phyloP scores from a whole-genome alignment of 2,113 vertebrate genomes.

The Triplophysa dalaica region DNA sequence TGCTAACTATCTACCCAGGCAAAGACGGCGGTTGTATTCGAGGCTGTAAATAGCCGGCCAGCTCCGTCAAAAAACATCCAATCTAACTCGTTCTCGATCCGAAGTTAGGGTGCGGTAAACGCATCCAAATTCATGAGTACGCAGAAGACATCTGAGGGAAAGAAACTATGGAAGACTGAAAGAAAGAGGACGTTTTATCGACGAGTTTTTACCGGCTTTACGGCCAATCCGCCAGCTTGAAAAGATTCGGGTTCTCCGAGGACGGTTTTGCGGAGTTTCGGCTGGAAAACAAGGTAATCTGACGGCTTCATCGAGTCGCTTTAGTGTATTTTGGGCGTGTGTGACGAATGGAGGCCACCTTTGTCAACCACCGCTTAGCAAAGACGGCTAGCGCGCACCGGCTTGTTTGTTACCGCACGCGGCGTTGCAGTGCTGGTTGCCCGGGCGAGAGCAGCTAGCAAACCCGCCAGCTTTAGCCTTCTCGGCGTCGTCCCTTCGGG shows the following conservation, averaged over 20 bases:
- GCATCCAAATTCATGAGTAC: slow-evolving; percentile 28
- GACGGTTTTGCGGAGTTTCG: slow-evolving; percentile 34
- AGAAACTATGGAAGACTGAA: slow-evolving; percentile 47
- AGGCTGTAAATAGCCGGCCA: slow-evolving; percentile 56
- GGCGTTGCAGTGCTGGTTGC: not conserved
- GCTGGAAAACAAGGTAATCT: slow-evolving; percentile 39
- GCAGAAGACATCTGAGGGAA: slow-evolving; percentile 32
- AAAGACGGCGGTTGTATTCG: slow-evolving; percentile 43
- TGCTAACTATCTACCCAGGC: slow-evolving; percentile 49
- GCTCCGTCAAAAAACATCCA: not conserved
- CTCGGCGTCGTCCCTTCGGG: not conserved
- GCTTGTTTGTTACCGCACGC: not conserved
- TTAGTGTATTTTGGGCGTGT: not conserved
- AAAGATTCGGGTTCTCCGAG: slow-evolving; percentile 25
- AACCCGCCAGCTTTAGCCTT: slow-evolving; percentile 30
- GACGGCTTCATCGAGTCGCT: not conserved
- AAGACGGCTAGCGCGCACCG: not conserved
- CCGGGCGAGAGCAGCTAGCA: slow-evolving; percentile 20
- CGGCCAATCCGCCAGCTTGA: slow-evolving; percentile 42
- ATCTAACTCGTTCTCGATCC: not conserved
- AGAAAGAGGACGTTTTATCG: slow-evolving; percentile 50
- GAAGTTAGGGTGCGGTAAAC: slow-evolving; percentile 24
- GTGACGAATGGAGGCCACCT: not conserved
- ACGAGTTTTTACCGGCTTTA: slow-evolving; percentile 66
- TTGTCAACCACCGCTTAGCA: slow-evolving; percentile 26